Base-by-base conservation (phyloP, 2,113 vertebrate genomes). In the Ophiodon elongatus region DNA sequence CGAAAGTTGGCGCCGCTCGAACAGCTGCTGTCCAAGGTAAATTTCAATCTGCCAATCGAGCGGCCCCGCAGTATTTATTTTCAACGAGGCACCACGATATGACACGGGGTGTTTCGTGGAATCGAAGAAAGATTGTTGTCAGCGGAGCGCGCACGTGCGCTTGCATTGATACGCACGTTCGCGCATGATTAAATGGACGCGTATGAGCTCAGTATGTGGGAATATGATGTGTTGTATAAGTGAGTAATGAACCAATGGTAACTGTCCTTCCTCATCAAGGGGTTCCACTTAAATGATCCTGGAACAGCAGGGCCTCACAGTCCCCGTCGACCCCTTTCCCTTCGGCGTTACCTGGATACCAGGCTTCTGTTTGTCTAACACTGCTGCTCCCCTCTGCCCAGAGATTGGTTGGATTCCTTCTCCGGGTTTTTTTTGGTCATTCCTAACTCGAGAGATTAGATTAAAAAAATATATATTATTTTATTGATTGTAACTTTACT, bases 351-450 rank as follows among this genome's bases (percentile, higher is more conserved):
- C 91, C 83, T 89, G 85, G 89, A 90, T 54, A 93, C 91, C 62
- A 21, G 19, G 63, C 62, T 29, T 27, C 72, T 91, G 90, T 94
- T 93, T 91, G 84, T 11, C 87, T 83, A 90, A 94, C 91, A 92
- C 27, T 25, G 62, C 68, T 10, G 85, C 75, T 79, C 67, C 70
- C 35, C 56, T 85, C 25, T 62, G 73, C n/a, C 45, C 45, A 41
- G 29, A 8, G 73, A 70, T 74, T 70, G 60, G 74, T 45, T 63
- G 2, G 37, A 73, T 62, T 73, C 62, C n/a, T n/a, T n/a, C n/a
- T n/a, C n/a, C n/a, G n/a, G n/a, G n/a, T n/a, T n/a, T n/a, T n/a
- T 63, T 70, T 60, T 54, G 33, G 19, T 47, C 60, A 76, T 57
- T 77, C 43, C 31, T 43, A 41, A 37, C 29, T 35, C 41, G 4